These are phyloP conservation scores for Protula sp. DNA, from an alignment of 2,888 invertebrate species.

Conservation along the genomic window DNA sequence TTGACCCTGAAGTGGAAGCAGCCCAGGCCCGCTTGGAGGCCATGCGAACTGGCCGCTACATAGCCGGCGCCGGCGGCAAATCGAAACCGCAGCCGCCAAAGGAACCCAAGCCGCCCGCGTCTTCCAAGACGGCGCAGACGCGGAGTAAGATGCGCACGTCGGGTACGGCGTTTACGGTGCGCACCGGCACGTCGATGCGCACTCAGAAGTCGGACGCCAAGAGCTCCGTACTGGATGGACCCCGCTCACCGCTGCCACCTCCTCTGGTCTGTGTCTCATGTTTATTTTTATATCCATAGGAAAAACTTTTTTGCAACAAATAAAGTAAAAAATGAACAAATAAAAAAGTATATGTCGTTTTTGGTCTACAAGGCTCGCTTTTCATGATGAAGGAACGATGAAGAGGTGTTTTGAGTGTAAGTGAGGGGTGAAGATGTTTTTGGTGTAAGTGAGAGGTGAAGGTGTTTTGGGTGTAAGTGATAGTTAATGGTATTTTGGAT, in stretches of 20 bases:
- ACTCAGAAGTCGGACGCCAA: neutral
- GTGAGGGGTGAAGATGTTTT: too few relatives aligned
- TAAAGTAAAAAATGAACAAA: too few relatives aligned
- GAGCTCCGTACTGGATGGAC: neutral
- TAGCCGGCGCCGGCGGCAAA: neutral
- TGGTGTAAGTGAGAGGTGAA: too few relatives aligned
- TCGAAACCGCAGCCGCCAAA: neutral
- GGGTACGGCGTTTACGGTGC: neutral
- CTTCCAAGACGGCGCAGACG: neutral
- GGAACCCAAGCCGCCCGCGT: neutral
- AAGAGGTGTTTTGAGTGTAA: too few relatives aligned
- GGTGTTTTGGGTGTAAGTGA: too few relatives aligned
- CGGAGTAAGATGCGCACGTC: neutral
- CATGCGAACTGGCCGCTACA: slow-evolving; percentile 37
- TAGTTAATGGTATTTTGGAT: too few relatives aligned
- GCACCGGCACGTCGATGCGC: neutral
- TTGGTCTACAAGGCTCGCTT: too few relatives aligned
- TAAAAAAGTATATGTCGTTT: too few relatives aligned
- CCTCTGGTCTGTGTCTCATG: slow-evolving; percentile 35
- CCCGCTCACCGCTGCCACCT: slow-evolving; percentile 31
- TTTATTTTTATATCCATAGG: neutral
- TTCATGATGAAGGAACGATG: too few relatives aligned
- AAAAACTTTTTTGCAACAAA: neutral
- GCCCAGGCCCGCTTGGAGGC: slow-evolving; percentile 45
- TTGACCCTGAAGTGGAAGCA: slow-evolving; percentile 44